Base-by-base conservation (phyloP, 2,113 vertebrate species). In the Eurypyga helias region DNA sequence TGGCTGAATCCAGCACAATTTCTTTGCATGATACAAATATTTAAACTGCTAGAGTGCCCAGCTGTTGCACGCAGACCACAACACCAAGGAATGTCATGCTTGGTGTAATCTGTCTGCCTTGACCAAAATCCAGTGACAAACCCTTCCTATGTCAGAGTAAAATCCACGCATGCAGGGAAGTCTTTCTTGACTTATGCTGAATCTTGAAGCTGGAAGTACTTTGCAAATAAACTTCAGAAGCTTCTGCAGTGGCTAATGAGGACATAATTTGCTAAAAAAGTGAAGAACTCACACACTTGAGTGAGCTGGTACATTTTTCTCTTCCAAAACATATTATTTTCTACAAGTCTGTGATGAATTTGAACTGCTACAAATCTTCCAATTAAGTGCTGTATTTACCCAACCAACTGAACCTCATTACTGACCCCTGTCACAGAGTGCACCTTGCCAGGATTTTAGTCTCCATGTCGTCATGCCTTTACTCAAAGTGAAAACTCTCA, bases 21-120 rank as follows among this genome's bases (percentile, higher is more conserved):
- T 87, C 83, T 95, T 79, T 83, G 43, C n/a, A 36, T 65, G 45
- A 58, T 24, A 80, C 46, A 92, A 83, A 81, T 90, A 87, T 92
- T 96, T 78, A 62, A 89, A 83, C 41, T 73, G 31, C 25, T 58
- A 5, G 69, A 69, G 36, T 34, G 15, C 54, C 67, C 86, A 92
- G 66, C 49, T 92, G 86, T 55, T 77, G 58, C 34, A 75, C 23
- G 17, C 29, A 87, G 26, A 89, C 19, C 33, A 49, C 16, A 73
- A 73, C 15, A 86, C 11, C 28, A 75, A 78, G 48, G 69, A 60
- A 43, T 54, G 18, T 23, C 48, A 23, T 13, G 26, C 29, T 75
- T 51, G 29, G 38, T 14, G 62, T 93, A 48, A 60, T 48, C 29
- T 62, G 8, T 25, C 46, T 78, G 41, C 26, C 52, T 82, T 52